These are phyloP conservation scores for Rhynchophorus ferrugineus DNA, from an alignment of 1,140 invertebrate genomes.

Conservation along the genomic window DNA sequence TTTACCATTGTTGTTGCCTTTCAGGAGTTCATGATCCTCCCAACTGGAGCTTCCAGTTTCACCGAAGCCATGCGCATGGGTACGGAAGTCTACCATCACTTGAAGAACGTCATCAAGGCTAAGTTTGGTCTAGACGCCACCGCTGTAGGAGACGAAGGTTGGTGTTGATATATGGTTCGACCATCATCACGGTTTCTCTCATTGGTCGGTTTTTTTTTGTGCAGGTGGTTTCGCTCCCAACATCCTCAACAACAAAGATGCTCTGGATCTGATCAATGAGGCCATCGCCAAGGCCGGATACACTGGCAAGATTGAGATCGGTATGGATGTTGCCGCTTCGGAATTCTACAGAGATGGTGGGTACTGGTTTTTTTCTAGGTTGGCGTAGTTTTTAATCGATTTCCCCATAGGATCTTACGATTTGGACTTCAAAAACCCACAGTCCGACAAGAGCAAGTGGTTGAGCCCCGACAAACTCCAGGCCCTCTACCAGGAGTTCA, in stretches of 20 bases:
- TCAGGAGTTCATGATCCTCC: conserved; percentile 40
- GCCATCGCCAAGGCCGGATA: conserved; percentile 94
- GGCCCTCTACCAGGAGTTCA: conserved; percentile 84
- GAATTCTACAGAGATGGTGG: conserved; percentile 83
- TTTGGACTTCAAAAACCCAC: conserved; percentile 95
- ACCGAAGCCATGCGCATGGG: conserved; percentile 98
- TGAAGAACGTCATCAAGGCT: conserved; percentile 93
- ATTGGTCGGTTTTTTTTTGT: too few species aligned
- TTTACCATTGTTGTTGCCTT: conserved; percentile 29
- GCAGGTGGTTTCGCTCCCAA: conserved; percentile 96
- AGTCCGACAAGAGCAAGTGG: conserved; percentile 76
- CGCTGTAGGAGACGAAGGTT: conserved; percentile 93
- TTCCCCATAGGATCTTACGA: conserved; percentile 80
- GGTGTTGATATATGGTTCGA: not conserved
- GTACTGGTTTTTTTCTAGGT: conserved; percentile 31
- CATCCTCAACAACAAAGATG: conserved; percentile 94
- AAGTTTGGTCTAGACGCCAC: conserved; percentile 94
- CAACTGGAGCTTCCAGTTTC: conserved; percentile 78
- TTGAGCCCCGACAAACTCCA: conserved; percentile 74
- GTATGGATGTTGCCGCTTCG: conserved; percentile 98
- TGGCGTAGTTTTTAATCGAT: too few species aligned
- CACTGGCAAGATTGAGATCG: conserved; percentile 90
- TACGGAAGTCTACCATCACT: conserved; percentile 91
- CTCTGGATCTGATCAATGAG: conserved; percentile 76
- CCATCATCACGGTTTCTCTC: too few species aligned